Evolutionary conservation across 2,888 invertebrate species (phyloP).

Genomic region (Brassicogethes aeneus): DNA sequence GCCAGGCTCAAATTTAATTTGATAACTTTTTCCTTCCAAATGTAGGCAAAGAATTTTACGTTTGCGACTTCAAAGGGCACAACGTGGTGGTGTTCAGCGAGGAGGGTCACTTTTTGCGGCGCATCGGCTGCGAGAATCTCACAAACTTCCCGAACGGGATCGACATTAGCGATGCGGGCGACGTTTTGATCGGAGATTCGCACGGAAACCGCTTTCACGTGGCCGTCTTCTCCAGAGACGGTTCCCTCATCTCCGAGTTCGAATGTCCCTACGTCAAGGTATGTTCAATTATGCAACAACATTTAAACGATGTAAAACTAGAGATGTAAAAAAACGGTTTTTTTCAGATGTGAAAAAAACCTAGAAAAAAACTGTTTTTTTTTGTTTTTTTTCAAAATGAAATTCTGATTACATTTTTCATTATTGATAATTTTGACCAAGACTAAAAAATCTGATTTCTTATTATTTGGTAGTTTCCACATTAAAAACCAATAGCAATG

Average conservation of each 20-base stretch:
- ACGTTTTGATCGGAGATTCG: conserved; percentile 93
- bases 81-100: conserved; percentile 95
- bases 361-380: no score
- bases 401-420: no score
- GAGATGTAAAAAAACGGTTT: no score
- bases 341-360: no score
- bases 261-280: conserved; percentile 98
- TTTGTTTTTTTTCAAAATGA: no score
- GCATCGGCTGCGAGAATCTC: conserved; percentile 91
- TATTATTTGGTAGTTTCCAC: no score
- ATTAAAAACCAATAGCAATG: no score
- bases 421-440: no score
- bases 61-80: conserved; percentile 97
- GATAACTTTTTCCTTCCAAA: no score
- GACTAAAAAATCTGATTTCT: no score
- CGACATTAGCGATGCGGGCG: conserved; percentile 94
- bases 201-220: conserved; percentile 98
- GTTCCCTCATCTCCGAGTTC: conserved; percentile 80
- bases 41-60: conserved; percentile 84
- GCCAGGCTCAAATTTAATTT: no score
- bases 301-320: neutral
- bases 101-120: conserved; percentile 82
- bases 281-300: conserved; percentile 29
- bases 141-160: conserved; percentile 98
- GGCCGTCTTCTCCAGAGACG: conserved; percentile 87